A percentile compares a stretch with the other conserved stretches of the same genome.
These are phyloP conservation scores for Lasioglossum lativentre DNA, from an alignment of 2,888 invertebrate genomes.

Conservation along the genomic window DNA sequence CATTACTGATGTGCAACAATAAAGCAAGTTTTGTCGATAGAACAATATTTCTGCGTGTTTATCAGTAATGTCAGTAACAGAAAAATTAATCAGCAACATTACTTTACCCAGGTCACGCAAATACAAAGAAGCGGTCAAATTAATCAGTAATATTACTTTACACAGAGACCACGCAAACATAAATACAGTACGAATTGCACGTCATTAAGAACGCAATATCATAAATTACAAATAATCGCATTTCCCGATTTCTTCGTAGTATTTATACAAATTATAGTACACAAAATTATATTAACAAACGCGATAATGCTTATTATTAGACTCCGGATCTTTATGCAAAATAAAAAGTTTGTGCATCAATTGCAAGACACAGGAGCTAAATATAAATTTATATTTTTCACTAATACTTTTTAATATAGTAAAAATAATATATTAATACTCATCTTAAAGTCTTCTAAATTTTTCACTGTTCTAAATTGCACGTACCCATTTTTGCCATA, in stretches of 20 bases:
- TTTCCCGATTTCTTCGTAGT: background rate
- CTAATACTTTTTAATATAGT: too few species aligned
- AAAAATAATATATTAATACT: too few species aligned
- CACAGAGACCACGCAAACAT: background rate
- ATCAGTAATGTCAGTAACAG: background rate
- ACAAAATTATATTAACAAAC: background rate
- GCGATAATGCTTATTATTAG: slow-evolving; percentile 7
- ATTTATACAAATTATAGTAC: slow-evolving; percentile 22
- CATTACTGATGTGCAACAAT: slow-evolving; percentile 15
- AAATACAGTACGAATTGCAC: background rate
- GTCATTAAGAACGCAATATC: background rate
- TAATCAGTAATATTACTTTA: background rate
- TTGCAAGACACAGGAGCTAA: too few species aligned
- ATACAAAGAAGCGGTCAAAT: background rate
- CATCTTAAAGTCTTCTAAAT: too few species aligned
- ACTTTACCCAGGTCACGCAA: background rate
- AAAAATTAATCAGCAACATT: background rate
- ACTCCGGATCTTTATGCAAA: too few species aligned
- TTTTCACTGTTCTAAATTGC: too few species aligned
- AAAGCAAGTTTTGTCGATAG: slow-evolving; percentile 9
- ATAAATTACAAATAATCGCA: background rate
- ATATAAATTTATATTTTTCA: too few species aligned
- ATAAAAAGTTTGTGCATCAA: too few species aligned
- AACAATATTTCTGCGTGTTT: slow-evolving; percentile 1
- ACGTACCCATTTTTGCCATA: too few species aligned